Conservation (phyloP, 2,888 invertebrate genomes). For the Lycia hirtaria region DNA sequence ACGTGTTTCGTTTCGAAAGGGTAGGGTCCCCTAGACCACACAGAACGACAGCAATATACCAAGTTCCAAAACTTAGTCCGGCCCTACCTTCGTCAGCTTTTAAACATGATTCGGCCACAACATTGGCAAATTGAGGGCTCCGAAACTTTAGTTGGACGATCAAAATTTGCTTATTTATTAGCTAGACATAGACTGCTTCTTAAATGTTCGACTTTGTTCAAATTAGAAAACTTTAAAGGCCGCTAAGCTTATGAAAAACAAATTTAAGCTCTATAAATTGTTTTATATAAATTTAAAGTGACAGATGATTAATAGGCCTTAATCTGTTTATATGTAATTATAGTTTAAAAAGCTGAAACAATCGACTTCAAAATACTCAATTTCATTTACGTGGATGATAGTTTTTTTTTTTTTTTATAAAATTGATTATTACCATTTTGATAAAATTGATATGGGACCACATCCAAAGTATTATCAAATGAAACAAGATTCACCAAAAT, state of each 20-base stretch:
- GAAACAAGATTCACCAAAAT: too few relatives aligned
- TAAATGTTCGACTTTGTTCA: conserved; percentile 22
- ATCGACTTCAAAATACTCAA: too few relatives aligned
- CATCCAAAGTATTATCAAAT: too few relatives aligned
- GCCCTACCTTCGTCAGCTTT: conserved; percentile 63
- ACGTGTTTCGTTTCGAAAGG: conserved; percentile 66
- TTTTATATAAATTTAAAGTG: neutral
- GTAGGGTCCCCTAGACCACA: conserved; percentile 57
- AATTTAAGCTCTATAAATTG: neutral
- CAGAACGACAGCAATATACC: conserved; percentile 70
- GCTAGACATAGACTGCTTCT: conserved; percentile 15
- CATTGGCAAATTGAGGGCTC: conserved; percentile 37
- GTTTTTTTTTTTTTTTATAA: too few relatives aligned
- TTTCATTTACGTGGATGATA: too few relatives aligned
- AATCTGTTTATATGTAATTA: too few relatives aligned
- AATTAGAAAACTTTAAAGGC: conserved; percentile 21
- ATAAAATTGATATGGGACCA: too few relatives aligned
- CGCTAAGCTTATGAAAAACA: neutral
- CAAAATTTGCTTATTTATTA: conserved; percentile 30
- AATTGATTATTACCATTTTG: too few relatives aligned
- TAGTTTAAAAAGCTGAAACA: too few relatives aligned
- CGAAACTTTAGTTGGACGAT: conserved; percentile 24
- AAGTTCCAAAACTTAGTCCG: conserved; percentile 67
- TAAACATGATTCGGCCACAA: conserved; percentile 40
- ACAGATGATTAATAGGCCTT: neutral